Percentiles rank a stretch among this genome's conserved stretches.
phyloP scores from a whole-genome alignment of 2,888 invertebrate species.

The Ramazzottius varieornatus region DNA sequence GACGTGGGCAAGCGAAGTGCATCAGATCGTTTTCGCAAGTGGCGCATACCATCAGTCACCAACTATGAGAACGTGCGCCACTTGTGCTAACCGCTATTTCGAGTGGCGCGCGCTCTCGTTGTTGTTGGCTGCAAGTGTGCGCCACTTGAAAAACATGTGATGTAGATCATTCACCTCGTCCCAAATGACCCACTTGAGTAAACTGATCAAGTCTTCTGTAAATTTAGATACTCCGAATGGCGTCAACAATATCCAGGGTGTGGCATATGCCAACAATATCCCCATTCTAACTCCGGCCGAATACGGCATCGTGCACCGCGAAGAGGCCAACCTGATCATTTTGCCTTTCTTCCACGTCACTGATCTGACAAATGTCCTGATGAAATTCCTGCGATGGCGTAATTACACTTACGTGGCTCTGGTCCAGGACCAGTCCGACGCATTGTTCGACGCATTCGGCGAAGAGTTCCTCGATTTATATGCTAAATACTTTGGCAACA shows the following conservation, averaged over 20 bases:
- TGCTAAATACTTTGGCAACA: not conserved
- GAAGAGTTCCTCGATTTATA: not conserved
- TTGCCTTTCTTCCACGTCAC: not conserved
- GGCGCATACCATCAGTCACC: no score
- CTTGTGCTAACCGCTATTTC: no score
- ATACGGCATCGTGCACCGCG: not conserved
- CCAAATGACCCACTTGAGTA: no score
- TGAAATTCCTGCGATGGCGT: not conserved
- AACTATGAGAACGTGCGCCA: no score
- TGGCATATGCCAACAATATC: not conserved
- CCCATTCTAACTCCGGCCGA: not conserved
- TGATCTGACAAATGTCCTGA: not conserved
- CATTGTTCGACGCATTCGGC: not conserved
- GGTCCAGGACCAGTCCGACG: not conserved
- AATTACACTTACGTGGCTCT: not conserved
- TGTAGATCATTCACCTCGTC: no score
- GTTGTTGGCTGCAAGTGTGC: no score
- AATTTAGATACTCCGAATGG: not conserved
- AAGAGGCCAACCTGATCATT: not conserved
- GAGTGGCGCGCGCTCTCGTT: no score
- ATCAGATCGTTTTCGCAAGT: no score
- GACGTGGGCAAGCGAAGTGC: no score
- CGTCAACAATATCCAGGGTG: not conserved
- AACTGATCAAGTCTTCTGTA: no score
- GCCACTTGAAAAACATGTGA: no score